phyloP scores from a whole-genome alignment of 2,113 vertebrate genomes.

The Apeltes quadracus region DNA sequence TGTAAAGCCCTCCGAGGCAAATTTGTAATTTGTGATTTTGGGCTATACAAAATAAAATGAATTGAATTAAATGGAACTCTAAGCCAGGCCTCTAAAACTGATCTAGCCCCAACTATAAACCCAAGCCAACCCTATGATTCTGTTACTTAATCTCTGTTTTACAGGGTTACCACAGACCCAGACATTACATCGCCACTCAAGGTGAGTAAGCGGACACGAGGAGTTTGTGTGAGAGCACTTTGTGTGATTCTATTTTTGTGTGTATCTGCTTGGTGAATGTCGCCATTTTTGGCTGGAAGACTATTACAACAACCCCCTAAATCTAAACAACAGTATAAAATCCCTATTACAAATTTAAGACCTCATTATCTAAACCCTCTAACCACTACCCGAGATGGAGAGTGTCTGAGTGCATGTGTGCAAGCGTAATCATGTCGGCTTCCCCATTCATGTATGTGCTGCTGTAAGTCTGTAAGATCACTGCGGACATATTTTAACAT shows the following conservation, averaged over 20 bases:
- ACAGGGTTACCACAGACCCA: conserved; percentile 75
- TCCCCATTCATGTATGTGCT: background rate
- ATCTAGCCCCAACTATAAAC: no score
- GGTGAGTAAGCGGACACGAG: conserved; percentile 62
- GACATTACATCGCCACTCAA: conserved; percentile 79
- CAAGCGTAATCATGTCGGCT: background rate
- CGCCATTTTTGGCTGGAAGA: conserved; percentile 44
- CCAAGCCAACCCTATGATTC: no score
- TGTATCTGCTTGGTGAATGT: conserved; percentile 51
- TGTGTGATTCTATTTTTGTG: background rate
- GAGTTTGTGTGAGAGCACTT: conserved; percentile 32
- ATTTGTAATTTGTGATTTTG: no score
- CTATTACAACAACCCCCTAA: conserved; percentile 68
- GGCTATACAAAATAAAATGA: no score
- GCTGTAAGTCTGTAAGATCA: background rate
- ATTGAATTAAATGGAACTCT: no score
- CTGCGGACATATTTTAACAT: conserved; percentile 23
- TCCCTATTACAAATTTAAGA: conserved; percentile 70
- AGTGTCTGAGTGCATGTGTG: conserved; percentile 33
- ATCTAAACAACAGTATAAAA: conserved; percentile 64
- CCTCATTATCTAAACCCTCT: conserved; percentile 64
- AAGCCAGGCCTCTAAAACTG: no score
- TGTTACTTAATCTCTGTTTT: conserved; percentile 40
- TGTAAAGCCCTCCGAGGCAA: no score
- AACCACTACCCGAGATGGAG: conserved; percentile 63